Evolutionary conservation across 1,140 invertebrate species (phyloP).

Genomic region (Calliopsis andreniformis): DNA sequence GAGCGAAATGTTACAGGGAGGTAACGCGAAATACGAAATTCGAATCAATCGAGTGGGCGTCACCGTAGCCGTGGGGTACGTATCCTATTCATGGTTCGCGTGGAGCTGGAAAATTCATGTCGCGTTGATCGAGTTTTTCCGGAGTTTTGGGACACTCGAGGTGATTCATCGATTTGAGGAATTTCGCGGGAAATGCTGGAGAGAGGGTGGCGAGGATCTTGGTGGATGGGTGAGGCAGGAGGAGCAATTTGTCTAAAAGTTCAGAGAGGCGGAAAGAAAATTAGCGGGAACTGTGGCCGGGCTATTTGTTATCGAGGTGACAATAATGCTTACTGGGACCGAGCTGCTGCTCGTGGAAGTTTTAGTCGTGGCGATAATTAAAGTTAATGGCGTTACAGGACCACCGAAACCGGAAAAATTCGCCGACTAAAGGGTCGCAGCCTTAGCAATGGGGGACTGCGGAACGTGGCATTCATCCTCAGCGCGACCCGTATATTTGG

Average conservation of each 20-base stretch:
- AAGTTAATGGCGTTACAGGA: conserved; percentile 13
- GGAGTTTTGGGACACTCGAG: neutral
- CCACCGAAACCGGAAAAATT: neutral
- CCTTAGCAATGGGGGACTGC: neutral
- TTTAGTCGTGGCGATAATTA: conserved; percentile 34
- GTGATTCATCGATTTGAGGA: conserved; percentile 27
- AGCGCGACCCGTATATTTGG: no score
- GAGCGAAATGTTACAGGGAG: neutral
- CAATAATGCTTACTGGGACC: conserved; percentile 34
- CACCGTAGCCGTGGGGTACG: neutral
- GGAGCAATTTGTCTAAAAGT: conserved; percentile 54
- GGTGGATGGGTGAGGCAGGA: no score
- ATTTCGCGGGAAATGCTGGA: neutral
- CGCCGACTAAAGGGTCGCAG: neutral
- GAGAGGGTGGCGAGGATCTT: neutral
- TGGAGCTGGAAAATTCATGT: no score
- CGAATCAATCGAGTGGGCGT: conserved; percentile 52
- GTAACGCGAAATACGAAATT: conserved; percentile 59
- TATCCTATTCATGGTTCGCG: no score
- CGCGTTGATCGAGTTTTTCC: neutral
- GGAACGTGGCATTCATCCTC: neutral
- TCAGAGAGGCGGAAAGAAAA: conserved; percentile 45
- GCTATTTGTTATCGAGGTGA: conserved; percentile 51
- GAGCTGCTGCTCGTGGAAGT: neutral
- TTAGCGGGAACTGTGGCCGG: conserved; percentile 33